Conservation (phyloP, 1,140 invertebrate species). For the Sinonovacula constricta region DNA sequence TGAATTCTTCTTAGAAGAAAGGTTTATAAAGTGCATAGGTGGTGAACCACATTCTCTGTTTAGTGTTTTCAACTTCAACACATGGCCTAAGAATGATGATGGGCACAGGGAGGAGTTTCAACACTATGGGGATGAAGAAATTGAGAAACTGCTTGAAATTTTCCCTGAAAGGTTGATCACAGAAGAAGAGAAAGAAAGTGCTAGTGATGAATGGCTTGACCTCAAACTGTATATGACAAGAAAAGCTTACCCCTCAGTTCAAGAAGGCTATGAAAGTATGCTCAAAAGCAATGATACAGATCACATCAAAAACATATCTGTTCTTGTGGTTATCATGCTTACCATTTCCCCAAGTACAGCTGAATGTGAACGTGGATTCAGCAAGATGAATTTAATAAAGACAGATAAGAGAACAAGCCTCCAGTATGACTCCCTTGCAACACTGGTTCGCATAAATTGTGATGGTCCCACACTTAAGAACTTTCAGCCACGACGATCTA, state of each 20-base stretch:
- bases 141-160: not conserved
- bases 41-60: conserved; percentile 31
- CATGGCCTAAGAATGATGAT: conserved; percentile 13
- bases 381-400: conserved; percentile 29
- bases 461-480: conserved; percentile 1
- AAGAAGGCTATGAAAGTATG: conserved; percentile 16
- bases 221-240: not conserved
- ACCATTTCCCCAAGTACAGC: conserved; percentile 36
- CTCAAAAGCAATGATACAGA: conserved; percentile 20
- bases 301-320: conserved; percentile 1
- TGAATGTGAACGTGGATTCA: conserved; percentile 48
- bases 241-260: not conserved
- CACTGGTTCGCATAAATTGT: conserved; percentile 6
- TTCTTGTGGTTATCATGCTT: conserved; percentile 24
- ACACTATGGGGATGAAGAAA: conserved; percentile 14
- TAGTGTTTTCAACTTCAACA: conserved; percentile 30
- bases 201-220: conserved; percentile 6
- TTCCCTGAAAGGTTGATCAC: not conserved
- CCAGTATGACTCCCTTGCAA: conserved; percentile 5
- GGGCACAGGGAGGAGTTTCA: conserved; percentile 1
- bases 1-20: conserved; percentile 20
- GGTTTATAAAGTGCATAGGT: conserved; percentile 16
- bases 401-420: conserved; percentile 7
- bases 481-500: not conserved
- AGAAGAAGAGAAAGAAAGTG: not conserved